Evolutionary conservation across 2,888 invertebrate species (phyloP), one percentile per base, ranked within the genome.

Genomic region (Argynnis bischoffii): DNA sequence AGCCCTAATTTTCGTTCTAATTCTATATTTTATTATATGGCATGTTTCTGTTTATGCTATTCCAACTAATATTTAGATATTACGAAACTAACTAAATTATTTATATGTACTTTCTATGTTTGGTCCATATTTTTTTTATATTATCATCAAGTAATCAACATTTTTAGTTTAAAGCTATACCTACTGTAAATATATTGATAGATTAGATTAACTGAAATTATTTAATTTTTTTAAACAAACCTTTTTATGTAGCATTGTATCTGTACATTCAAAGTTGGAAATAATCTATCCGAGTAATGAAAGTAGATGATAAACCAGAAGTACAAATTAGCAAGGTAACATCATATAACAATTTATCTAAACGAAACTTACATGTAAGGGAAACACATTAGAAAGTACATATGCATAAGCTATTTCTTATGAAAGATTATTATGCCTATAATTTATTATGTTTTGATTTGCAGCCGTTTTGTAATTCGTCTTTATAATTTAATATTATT

Each of bases 311-410:
- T 8, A 0, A 48, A 13, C 26, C 47, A 59, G n/a, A 48, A 59
- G n/a, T 26, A 14, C 3, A 21, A 48, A 48, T 59, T 48, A 59
- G 47, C 48, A 3, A 26, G 13, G 48, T 26, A 16, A 48, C 31
- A 59, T 48, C 48, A 21, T 47, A 26, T 31, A 2, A n/a, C 48
- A 59, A 26, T n/a, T 47, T 59, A 59, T 47, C 48, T 59, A 26
- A 48, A 59, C 48, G 48, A 31, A 59, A 26, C 47, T 8, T 41
- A 41, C 35, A n/a, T 59, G 31, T 59, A n/a, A 31, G 48, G 59
- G 59, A 59, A 57, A 26, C 13, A 48, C 59, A 59, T 59, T 59
- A 59, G 59, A 59, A 59, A 59, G 59, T 57, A 18, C 48, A 57
- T 46, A 41, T 41, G 35, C 35, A 41, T 21, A 53, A 59, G 59